These are phyloP conservation scores for Artibeus lituratus DNA, from an alignment of 2,797 vertebrate species.

Conservation along the genomic window DNA sequence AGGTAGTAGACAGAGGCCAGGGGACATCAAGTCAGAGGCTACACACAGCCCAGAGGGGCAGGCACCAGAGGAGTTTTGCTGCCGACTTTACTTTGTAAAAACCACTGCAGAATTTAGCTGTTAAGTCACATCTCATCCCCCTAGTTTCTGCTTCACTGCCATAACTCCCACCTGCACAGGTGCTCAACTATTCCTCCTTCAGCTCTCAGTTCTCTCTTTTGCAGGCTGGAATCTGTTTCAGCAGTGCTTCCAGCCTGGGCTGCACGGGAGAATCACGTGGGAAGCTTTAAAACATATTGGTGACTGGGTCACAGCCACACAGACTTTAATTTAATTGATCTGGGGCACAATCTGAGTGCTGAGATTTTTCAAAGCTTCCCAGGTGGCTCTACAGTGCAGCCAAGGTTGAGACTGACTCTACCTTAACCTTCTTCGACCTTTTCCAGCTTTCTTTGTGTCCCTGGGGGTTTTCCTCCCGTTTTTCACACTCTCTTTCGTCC, in stretches of 20 bases:
- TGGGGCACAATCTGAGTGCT: neutral
- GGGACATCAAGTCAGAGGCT: neutral
- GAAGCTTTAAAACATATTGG: neutral
- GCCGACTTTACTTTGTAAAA: neutral
- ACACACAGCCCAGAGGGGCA: neutral
- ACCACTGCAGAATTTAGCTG: neutral
- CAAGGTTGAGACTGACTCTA: neutral
- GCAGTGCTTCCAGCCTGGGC: neutral
- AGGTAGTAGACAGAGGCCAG: neutral
- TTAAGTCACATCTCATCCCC: neutral
- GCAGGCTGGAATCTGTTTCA: neutral
- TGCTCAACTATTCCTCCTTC: neutral
- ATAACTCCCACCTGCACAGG: neutral
- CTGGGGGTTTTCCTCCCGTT: neutral
- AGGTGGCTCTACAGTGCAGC: neutral
- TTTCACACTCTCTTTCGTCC: neutral
- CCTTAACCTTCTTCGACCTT: neutral
- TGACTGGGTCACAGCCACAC: neutral
- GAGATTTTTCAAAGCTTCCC: neutral
- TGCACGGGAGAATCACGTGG: neutral
- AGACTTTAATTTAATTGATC: slow-evolving; percentile 1
- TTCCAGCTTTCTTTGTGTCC: neutral
- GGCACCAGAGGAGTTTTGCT: neutral
- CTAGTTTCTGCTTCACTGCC: neutral
- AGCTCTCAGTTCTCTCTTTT: neutral